A percentile compares a stretch with the other conserved stretches of the same genome.
These are phyloP conservation scores for Gadus macrocephalus DNA, from an alignment of 2,113 vertebrate species.

Conservation along the genomic window DNA sequence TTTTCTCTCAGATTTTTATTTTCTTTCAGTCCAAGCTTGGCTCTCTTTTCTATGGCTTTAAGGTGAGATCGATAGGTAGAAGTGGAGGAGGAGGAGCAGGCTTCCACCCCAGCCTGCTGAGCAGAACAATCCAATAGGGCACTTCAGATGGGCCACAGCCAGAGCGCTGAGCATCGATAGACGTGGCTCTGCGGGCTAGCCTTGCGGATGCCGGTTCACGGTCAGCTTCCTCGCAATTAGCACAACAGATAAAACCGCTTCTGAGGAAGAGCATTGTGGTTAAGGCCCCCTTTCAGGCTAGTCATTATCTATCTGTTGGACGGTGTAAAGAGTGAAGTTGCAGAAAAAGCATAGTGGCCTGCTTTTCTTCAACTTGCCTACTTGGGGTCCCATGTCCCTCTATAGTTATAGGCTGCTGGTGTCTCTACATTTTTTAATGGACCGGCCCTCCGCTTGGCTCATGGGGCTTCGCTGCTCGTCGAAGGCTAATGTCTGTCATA, in stretches of 20 bases:
- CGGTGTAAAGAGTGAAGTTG: background rate
- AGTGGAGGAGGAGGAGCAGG: constrained; percentile 38
- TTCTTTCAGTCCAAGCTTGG: background rate
- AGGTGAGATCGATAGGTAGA: constrained; percentile 48
- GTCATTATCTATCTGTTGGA: background rate
- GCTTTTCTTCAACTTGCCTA: background rate
- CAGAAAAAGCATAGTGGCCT: background rate
- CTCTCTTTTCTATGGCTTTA: constrained; percentile 14
- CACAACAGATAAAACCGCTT: constrained; percentile 57
- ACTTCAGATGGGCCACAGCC: constrained; percentile 31
- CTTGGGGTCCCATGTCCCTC: background rate
- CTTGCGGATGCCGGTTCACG: constrained; percentile 36
- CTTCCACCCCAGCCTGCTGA: constrained; percentile 50
- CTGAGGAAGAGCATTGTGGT: constrained; percentile 52
- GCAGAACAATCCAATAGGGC: constrained; percentile 62
- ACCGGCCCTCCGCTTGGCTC: background rate
- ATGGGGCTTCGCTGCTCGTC: background rate
- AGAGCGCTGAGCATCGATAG: constrained; percentile 43
- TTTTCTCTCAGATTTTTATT: background rate
- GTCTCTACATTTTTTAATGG: background rate
- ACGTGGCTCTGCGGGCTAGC: constrained; percentile 15
- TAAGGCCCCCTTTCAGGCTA: constrained; percentile 30
- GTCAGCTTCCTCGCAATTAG: constrained; percentile 64
- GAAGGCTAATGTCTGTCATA: background rate
- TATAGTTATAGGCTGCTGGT: background rate